Evolutionary conservation across 2,113 vertebrate species (phyloP), one percentile per base, ranked within the genome.

Genomic region (Dermatemys mawii): DNA sequence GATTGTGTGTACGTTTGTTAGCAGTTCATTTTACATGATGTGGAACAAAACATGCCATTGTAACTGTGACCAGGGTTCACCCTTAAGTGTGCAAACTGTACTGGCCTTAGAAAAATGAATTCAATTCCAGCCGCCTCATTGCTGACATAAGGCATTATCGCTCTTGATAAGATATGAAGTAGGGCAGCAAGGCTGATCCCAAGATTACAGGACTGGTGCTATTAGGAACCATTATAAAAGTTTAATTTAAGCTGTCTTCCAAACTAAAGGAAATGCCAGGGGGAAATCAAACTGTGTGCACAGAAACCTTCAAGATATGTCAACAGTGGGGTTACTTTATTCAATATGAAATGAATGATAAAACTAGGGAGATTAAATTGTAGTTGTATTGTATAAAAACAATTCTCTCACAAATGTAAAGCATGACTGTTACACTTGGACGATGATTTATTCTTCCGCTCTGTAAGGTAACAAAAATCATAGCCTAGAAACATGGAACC

Each of bases 161-260:
- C 87, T 51, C 60, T 91, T 73, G 35, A 91, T 75, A 83, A 82
- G 75, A 88, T 94, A 60, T 8, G 88, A 90, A 76, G 88, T 90
- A 96, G 87, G 93, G 92, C 87, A 86, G 76, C 49, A 79, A 88
- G 60, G 85, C 2, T 86, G 41, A 96, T 94, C 81, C 83, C 84
- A 97, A 83, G 60, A 96, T 90, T 78, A 89, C 55, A 90, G 84
- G 81, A 92, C 35, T 83, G 89, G 84, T 93, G 87, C n/a, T 84
- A 87, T 90, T 63, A 84, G 92, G 29, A 91, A 93, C 60, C 41
- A 80, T 49, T 83, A 95, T 95, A 93, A 93, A 95, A 97, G 76
- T 95, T 97, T 95, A 92, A 97, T 93, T 96, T 88, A 90, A 84
- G 95, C 85, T 92, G 95, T 86, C 87, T 93, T 95, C 89, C 46